Evolutionary conservation across 92 coral and sea anemone species (phyloP).

Genomic region (Metridium senile): DNA sequence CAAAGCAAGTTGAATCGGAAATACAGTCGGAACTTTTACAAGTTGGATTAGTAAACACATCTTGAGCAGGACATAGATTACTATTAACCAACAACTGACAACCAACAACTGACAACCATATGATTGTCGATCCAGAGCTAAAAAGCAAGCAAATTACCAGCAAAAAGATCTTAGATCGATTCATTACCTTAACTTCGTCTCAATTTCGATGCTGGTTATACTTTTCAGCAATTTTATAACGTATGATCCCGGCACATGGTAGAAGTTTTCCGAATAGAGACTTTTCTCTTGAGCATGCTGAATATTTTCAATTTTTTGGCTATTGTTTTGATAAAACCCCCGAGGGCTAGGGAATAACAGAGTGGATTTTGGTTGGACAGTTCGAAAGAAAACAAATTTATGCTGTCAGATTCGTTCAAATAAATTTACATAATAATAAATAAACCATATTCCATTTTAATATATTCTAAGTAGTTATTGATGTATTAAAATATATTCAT

Average conservation of each 20-base stretch:
- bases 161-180: background rate
- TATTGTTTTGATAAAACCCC: background rate
- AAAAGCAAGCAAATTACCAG: background rate
- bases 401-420: background rate
- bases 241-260: background rate
- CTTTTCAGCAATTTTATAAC: background rate
- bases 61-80: background rate
- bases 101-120: background rate
- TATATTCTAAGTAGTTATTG: too few species aligned
- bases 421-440: too few species aligned
- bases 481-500: too few species aligned
- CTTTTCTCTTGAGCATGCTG: background rate
- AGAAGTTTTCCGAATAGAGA: too few species aligned
- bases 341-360: background rate
- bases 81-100: background rate
- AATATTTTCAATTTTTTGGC: background rate
- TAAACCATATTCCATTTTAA: too few species aligned
- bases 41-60: slow-evolving; percentile 5
- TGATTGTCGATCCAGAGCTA: too few species aligned
- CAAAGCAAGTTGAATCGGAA: background rate
- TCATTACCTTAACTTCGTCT: background rate
- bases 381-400: background rate
- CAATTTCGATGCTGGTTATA: background rate
- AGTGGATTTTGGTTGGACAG: too few species aligned
- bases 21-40: background rate